These are phyloP conservation scores for Tenebrosternarchus preto DNA, from an alignment of 2,113 vertebrate genomes.

Conservation along the genomic window DNA sequence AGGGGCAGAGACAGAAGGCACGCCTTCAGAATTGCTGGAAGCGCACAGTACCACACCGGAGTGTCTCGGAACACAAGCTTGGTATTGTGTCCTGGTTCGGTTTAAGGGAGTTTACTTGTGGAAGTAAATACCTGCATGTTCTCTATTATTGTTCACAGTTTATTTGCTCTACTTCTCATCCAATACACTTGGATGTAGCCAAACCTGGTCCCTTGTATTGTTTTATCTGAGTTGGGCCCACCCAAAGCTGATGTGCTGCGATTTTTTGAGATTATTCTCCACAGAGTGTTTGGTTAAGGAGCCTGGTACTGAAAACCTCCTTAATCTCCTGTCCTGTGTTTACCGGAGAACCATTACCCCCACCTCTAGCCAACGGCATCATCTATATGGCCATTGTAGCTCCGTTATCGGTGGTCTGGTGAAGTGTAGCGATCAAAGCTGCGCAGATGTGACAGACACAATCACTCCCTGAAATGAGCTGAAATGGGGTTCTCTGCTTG, in stretches of 20 bases:
- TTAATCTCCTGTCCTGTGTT: not conserved
- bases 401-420: not conserved
- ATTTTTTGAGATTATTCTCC: too few species aligned
- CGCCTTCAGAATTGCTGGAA: not conserved
- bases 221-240: too few species aligned
- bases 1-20: not conserved
- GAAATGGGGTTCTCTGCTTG: constrained; percentile 27
- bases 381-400: constrained; percentile 4
- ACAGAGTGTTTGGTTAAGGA: not conserved
- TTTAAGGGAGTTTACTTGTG: not conserved
- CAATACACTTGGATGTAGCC: not conserved
- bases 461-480: constrained; percentile 25
- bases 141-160: not conserved
- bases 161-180: not conserved
- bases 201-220: too few species aligned
- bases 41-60: not conserved
- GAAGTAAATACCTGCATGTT: not conserved
- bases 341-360: not conserved
- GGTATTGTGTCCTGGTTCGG: not conserved
- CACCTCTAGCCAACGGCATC: not conserved
- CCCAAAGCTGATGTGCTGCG: too few species aligned
- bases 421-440: constrained; percentile 9
- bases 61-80: not conserved
- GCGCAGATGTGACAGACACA: constrained; percentile 30
- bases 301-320: not conserved